Conservation (phyloP, 2,888 invertebrate species). For the Yponomeuta malinellus region DNA sequence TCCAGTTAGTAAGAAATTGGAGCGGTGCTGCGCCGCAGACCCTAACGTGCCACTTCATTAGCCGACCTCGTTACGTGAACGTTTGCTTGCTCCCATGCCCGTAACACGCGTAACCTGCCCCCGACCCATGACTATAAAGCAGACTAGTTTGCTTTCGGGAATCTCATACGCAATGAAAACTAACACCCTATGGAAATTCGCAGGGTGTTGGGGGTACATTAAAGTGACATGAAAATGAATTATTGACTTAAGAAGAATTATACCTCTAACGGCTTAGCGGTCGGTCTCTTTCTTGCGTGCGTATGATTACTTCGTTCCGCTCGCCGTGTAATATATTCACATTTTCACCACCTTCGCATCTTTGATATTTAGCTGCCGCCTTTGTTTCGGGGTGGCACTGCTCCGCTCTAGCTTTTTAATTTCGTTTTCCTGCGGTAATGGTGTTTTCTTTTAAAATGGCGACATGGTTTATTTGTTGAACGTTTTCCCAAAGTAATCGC, state of each 20-base stretch:
- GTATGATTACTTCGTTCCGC: constrained; percentile 61
- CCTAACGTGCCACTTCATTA: constrained; percentile 64
- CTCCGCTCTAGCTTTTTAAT: constrained; percentile 10
- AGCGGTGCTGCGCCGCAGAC: constrained; percentile 43
- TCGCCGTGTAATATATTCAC: constrained; percentile 69
- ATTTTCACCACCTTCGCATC: constrained; percentile 71
- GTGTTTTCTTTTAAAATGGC: constrained; percentile 13
- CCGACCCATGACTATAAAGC: neutral
- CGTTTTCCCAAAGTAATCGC: neutral
- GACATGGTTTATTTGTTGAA: constrained; percentile 18
- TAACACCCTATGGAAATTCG: neutral
- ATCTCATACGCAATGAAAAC: too few species aligned
- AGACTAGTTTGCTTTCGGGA: neutral
- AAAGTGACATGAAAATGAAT: constrained; percentile 62
- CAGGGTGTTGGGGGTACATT: constrained; percentile 36
- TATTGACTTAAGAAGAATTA: constrained; percentile 65
- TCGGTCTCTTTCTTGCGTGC: constrained; percentile 61
- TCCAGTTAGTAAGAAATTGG: constrained; percentile 60
- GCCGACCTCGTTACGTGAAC: constrained; percentile 45
- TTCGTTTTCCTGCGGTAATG: constrained; percentile 16
- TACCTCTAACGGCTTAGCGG: constrained; percentile 47
- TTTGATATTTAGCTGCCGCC: constrained; percentile 57
- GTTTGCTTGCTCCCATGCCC: neutral
- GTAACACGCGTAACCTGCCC: neutral
- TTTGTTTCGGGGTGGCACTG: constrained; percentile 35